Base-by-base conservation (phyloP, 2,113 vertebrate species). In the Amphiprion ocellaris region DNA sequence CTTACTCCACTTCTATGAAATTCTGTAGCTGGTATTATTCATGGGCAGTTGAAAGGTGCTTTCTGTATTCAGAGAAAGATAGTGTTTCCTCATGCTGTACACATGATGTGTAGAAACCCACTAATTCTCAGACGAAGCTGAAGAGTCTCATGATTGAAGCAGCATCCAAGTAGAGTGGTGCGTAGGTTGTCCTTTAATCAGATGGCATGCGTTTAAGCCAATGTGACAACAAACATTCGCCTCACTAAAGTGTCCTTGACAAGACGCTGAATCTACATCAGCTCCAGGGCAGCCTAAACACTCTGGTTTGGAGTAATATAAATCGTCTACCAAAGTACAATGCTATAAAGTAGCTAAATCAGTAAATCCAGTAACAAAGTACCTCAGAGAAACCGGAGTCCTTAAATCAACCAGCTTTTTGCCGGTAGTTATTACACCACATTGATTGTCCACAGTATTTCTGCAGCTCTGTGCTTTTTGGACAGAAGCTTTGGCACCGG, bases 401-500 rank as follows among this genome's bases (percentile, higher is more conserved):
- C 53, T 75, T 81, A 83, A 90, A 87, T 84, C 75, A 82, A 74
- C 17, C 23, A 6, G 3, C 21, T 41, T 78, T 33, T 26, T 58
- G 23, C 69, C 50, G 4, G 23, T 52, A 52, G 62, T 88, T 85
- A 76, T 63, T 77, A 70, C 61, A 64, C 56, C 4, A 37, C 66
- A 87, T 88, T 46, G 90, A 87, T 88, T 81, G 72, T 83, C 77
- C 55, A 7, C 47, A 19, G 60, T 70, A 74, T 81, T 87, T 79
- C 70, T 81, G 79, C 86, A 81, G 70, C 61, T 24, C 69, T 60
- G 24, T 49, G 72, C 53, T 75, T 79, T 90, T 85, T 87, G 71
- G 69, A 79, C 44, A 54, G 78, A 76, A 46, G 67, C 21, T 63
- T 55, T 89, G 89, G 80, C 82, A 59, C 11, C 2, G 4, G 3